Base-by-base conservation (phyloP, 2,113 vertebrate species). In the Serinus canaria region DNA sequence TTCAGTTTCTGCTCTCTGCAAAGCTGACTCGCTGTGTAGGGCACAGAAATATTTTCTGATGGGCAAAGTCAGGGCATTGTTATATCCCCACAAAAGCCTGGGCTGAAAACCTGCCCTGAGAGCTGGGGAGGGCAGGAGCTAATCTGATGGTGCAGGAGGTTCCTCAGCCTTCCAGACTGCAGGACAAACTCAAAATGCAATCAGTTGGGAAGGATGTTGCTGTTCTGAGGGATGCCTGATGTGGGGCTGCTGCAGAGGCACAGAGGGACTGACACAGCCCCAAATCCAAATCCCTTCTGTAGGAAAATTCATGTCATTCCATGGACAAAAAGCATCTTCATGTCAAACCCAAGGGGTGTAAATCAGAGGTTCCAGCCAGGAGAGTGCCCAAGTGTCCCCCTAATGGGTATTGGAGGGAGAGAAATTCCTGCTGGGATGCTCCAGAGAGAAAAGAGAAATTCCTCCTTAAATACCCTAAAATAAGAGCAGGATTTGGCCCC, bases 241-340 rank as follows among this genome's bases (percentile, higher is more conserved):
- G 41, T 47, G 43, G 28, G 17, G 18, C 31, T 72, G 73, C 20
- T n/a, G 47, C 50, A 58, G 62, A 13, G 19, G 19, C 19, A 41
- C 50, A 58, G 60, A 7, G 16, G 19, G 22, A 46, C 35, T 10
- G 25, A 37, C 7, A 47, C n/a, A 63, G 22, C 25, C 46, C 25
- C 60, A 8, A 1, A 7, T 41, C 22, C 56, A 53, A 10, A 20
- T 5, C 3, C 0, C 5, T 10, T 13, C 3, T 33, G 53, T 31
- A 31, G 53, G 53, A 79, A 30, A 72, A 77, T 19, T 1, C 4
- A 1, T 1, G 0, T 8, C 8, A 55, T 25, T 37, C 20, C 23
- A 9, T 0, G 11, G 43, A 21, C 6, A 67, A 53, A 35, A 43
- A 27, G 2, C 2, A 3, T 4, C 17, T 30, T 47, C 33, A 2